Evolutionary conservation across 2,888 invertebrate species (phyloP).

Genomic region (Tridacna crocea): DNA sequence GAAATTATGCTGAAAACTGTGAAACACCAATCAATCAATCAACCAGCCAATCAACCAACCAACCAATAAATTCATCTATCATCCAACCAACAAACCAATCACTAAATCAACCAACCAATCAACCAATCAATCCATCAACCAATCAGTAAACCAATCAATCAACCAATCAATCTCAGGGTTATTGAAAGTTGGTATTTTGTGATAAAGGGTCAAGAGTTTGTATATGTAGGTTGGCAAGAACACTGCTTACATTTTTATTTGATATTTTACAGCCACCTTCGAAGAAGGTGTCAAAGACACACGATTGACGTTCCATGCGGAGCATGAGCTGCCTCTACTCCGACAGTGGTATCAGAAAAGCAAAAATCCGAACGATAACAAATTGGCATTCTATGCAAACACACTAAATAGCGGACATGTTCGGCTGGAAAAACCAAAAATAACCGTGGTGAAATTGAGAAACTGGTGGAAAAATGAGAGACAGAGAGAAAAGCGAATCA

Average conservation of each 20-base stretch:
- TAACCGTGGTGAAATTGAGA: slow-evolving; percentile 77
- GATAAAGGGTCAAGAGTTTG: no score
- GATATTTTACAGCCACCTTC: neutral
- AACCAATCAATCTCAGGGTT: no score
- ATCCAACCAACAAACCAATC: no score
- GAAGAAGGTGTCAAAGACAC: slow-evolving; percentile 50
- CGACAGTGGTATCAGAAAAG: slow-evolving; percentile 79
- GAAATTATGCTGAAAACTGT: no score
- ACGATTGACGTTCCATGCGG: slow-evolving; percentile 81
- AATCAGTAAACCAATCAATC: no score
- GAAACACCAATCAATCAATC: no score
- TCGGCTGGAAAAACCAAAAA: slow-evolving; percentile 77
- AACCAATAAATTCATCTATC: no score
- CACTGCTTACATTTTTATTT: neutral
- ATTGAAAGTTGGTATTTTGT: no score
- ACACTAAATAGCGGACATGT: slow-evolving; percentile 81
- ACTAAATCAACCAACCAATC: no score
- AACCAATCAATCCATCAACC: no score
- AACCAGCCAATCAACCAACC: no score
- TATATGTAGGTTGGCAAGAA: no score
- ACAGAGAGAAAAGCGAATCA: slow-evolving; percentile 72
- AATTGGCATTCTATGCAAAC: slow-evolving; percentile 76
- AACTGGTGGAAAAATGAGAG: slow-evolving; percentile 84
- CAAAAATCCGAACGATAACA: slow-evolving; percentile 77
- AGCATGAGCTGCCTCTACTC: slow-evolving; percentile 81